Conservation (phyloP, 2,113 vertebrate species). For the Cyphotilapia sp. region DNA sequence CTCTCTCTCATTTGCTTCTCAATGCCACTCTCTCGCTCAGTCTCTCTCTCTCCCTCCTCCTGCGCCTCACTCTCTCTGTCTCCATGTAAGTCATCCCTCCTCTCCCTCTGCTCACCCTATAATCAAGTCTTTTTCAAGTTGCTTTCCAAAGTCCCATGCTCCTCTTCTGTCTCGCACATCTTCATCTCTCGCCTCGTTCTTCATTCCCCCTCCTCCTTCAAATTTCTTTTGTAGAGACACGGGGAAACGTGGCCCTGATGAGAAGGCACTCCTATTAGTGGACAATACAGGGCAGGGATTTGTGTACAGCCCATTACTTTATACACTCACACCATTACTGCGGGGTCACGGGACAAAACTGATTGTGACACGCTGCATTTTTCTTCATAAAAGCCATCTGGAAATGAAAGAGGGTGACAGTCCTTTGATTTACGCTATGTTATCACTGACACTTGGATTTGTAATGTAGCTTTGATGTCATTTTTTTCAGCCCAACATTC, state of each 20-base stretch:
- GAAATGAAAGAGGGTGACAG: not conserved
- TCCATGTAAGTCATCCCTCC: slow-evolving; percentile 28
- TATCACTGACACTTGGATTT: slow-evolving; percentile 12
- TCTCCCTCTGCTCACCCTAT: slow-evolving; percentile 26
- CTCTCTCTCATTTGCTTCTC: not conserved
- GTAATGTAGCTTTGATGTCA: slow-evolving; percentile 3
- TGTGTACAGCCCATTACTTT: slow-evolving; percentile 9
- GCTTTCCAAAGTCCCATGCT: slow-evolving; percentile 35
- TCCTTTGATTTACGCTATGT: slow-evolving; percentile 8
- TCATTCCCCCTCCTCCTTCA: not conserved
- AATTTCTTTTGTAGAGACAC: not conserved
- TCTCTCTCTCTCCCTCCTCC: not conserved
- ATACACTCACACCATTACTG: slow-evolving; percentile 15
- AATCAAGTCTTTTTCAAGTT: slow-evolving; percentile 58
- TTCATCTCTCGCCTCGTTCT: slow-evolving; percentile 5
- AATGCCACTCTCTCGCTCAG: not conserved
- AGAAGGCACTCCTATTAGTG: not conserved
- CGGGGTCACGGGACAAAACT: slow-evolving; percentile 20
- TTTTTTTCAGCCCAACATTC: slow-evolving; percentile 1
- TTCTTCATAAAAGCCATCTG: slow-evolving; percentile 28
- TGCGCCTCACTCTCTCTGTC: slow-evolving; percentile 14
- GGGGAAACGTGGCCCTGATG: not conserved
- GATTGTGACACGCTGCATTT: slow-evolving; percentile 36
- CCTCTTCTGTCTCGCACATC: slow-evolving; percentile 4
- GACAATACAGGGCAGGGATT: not conserved